Percentiles rank a stretch among this genome's conserved stretches.
These are phyloP conservation scores for Lasioglossum marginatum DNA, from an alignment of 2,888 invertebrate genomes.

Conservation along the genomic window DNA sequence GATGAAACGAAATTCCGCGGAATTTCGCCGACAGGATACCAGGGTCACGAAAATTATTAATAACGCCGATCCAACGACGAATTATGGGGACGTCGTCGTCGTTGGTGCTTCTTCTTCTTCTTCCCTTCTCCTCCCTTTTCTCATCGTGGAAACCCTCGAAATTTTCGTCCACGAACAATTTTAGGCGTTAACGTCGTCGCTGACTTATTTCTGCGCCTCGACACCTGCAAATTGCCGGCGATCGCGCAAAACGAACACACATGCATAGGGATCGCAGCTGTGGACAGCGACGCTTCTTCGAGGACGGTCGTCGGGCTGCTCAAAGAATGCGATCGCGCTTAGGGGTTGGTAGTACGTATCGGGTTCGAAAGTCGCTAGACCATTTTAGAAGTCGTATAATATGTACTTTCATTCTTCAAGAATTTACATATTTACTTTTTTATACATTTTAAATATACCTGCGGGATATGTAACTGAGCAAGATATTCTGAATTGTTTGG, in stretches of 20 bases:
- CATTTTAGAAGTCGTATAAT: too few species aligned
- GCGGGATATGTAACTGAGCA: too few species aligned
- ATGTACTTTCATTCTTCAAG: too few species aligned
- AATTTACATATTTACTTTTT: too few species aligned
- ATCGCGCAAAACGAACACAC: background rate
- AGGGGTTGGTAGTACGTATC: too few species aligned
- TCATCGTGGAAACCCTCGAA: background rate
- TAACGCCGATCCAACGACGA: background rate
- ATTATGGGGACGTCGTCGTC: background rate
- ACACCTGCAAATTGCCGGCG: constrained; percentile 40
- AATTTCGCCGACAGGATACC: background rate
- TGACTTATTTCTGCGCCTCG: background rate
- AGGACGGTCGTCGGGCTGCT: background rate
- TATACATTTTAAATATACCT: too few species aligned
- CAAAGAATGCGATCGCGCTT: background rate
- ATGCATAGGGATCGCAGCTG: background rate
- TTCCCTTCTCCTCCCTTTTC: background rate
- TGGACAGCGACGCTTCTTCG: constrained; percentile 13
- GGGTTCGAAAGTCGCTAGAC: too few species aligned
- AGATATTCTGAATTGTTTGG: too few species aligned
- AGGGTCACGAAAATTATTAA: constrained; percentile 31
- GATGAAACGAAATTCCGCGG: constrained; percentile 20
- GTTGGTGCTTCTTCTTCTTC: background rate
- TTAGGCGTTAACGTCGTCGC: background rate
- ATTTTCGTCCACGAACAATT: background rate